A percentile compares a stretch with the other conserved stretches of the same genome.
phyloP scores from a whole-genome alignment of 2,888 invertebrate genomes.

The Noctua janthe region DNA sequence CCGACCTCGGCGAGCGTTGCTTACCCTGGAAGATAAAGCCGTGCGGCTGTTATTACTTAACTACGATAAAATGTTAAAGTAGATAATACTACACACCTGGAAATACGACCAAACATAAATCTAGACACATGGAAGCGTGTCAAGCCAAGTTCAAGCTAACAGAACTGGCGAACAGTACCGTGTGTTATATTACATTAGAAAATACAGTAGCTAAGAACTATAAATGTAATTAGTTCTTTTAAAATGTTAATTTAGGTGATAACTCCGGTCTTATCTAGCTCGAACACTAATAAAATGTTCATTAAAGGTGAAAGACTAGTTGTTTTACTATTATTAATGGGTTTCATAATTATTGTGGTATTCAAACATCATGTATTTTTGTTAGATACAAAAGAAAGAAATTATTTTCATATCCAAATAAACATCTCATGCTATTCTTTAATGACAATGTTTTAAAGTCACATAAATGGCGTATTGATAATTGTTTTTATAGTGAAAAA shows the following conservation, averaged over 20 bases:
- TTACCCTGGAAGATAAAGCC: no score
- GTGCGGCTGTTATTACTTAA: no score
- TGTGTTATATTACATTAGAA: neutral
- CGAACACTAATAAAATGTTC: neutral
- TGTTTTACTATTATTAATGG: neutral
- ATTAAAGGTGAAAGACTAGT: neutral
- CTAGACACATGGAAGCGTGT: no score
- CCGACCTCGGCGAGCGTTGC: no score
- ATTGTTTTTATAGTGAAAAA: no score
- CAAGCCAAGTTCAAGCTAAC: no score
- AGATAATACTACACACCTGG: neutral
- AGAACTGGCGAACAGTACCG: no score
- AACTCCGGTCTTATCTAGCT: conserved; percentile 2
- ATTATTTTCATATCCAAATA: neutral
- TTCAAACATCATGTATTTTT: neutral
- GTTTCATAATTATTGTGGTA: neutral
- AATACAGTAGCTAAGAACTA: neutral
- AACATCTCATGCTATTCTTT: no score
- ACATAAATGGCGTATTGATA: no score
- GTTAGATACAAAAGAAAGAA: neutral
- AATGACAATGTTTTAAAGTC: no score
- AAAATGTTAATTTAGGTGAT: conserved; percentile 9
- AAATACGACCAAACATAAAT: neutral
- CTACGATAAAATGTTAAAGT: no score
- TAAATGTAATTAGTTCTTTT: neutral